A percentile compares a stretch with the other conserved stretches of the same genome.
phyloP scores from a whole-genome alignment of 2,888 invertebrate species.

The Thymelicus lineola region DNA sequence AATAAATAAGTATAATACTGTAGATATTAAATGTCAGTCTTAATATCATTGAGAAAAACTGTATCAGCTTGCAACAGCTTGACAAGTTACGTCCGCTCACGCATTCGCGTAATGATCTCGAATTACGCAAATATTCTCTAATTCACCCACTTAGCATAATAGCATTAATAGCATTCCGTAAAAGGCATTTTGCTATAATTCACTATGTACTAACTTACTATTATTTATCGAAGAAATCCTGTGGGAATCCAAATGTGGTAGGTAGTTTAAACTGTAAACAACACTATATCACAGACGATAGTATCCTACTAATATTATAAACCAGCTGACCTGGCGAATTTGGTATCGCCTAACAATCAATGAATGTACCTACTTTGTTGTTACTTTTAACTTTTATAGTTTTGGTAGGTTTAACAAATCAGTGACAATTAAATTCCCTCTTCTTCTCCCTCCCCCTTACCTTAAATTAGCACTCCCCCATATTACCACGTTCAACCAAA shows the following conservation, averaged over 20 bases:
- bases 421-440: no score
- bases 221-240: conserved; percentile 12
- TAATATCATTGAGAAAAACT: conserved; percentile 8
- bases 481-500: no score
- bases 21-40: no score
- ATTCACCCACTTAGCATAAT: conserved; percentile 31
- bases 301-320: no score
- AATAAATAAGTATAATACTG: neutral
- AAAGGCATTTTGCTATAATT: conserved; percentile 19
- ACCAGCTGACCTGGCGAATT: no score
- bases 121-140: conserved; percentile 37
- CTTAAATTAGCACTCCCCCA: no score
- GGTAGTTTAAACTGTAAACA: neutral
- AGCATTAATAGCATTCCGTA: conserved; percentile 18
- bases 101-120: conserved; percentile 17
- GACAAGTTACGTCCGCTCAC: conserved; percentile 19
- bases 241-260: neutral
- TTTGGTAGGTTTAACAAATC: no score
- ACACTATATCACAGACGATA: no score
- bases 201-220: neutral
- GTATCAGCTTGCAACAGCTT: conserved; percentile 13
- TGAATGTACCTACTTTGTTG: no score
- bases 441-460: no score
- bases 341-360: no score
- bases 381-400: no score